Evolutionary conservation across 2,888 invertebrate genomes (phyloP).

Genomic region (Aquatica leii): DNA sequence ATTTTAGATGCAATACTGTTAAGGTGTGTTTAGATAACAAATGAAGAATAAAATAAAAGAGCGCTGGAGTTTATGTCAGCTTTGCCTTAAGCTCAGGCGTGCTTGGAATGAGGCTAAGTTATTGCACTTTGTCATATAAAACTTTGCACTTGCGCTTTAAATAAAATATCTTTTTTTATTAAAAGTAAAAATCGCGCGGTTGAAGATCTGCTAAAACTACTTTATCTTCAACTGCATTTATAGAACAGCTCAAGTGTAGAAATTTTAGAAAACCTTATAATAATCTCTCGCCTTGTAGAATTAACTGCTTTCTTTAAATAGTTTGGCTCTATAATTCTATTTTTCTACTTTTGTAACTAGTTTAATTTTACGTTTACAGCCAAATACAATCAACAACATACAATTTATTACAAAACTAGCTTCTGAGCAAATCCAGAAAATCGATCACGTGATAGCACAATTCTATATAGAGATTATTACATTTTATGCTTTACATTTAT

Average conservation of each 20-base stretch:
- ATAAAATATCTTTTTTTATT: conserved; percentile 13
- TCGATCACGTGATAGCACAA: background rate
- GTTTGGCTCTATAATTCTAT: conserved; percentile 32
- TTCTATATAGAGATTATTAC: background rate
- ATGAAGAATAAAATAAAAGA: conserved; percentile 13
- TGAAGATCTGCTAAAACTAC: conserved; percentile 21
- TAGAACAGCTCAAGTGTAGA: conserved; percentile 20
- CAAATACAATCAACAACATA: conserved; percentile 31
- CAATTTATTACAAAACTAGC: conserved; percentile 12
- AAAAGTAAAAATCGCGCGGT: no score
- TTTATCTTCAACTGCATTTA: conserved; percentile 14
- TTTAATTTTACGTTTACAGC: conserved; percentile 29
- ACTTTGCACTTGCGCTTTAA: conserved; percentile 38
- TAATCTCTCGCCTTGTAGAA: conserved; percentile 31
- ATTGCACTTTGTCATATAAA: conserved; percentile 45
- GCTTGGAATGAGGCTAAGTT: conserved; percentile 56
- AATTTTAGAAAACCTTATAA: conserved; percentile 20
- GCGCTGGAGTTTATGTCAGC: conserved; percentile 41
- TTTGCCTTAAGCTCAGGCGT: conserved; percentile 55
- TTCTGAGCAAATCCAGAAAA: background rate
- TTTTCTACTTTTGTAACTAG: conserved; percentile 25
- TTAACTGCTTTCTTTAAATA: conserved; percentile 24
- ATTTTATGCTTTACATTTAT: background rate
- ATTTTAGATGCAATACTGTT: conserved; percentile 1
- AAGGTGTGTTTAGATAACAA: conserved; percentile 28